A percentile compares a stretch with the other conserved stretches of the same genome.
Evolutionary conservation across 2,797 vertebrate species (phyloP).

Genomic region (Propithecus deckenii): DNA sequence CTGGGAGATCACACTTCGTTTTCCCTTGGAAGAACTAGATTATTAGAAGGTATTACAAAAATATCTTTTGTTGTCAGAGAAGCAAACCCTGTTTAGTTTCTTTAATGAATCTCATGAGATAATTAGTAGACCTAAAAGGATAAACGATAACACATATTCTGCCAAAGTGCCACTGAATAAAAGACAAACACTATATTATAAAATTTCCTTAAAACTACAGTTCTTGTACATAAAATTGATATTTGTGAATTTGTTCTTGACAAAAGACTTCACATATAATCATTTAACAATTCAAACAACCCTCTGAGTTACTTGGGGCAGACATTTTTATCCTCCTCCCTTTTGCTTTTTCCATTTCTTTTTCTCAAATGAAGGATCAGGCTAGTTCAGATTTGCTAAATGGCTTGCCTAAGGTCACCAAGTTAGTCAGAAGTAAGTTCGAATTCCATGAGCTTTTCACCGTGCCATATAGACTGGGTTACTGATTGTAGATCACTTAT

Average conservation of each 20-base stretch:
- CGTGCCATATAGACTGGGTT: not conserved
- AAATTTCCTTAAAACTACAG: constrained; percentile 25
- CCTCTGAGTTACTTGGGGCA: not conserved
- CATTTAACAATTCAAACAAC: not conserved
- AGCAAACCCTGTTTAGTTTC: constrained; percentile 80
- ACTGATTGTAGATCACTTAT: constrained; percentile 15
- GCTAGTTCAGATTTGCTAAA: not conserved
- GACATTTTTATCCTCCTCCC: not conserved
- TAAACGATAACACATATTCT: constrained; percentile 81
- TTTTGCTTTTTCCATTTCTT: not conserved
- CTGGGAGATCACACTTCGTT: constrained; percentile 72
- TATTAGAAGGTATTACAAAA: constrained; percentile 81
- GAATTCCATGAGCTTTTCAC: not conserved
- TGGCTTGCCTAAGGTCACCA: not conserved
- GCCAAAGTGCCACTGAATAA: constrained; percentile 59
- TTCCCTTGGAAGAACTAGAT: constrained; percentile 79
- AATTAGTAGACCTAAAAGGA: constrained; percentile 80
- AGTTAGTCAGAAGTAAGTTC: not conserved
- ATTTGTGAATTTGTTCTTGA: not conserved
- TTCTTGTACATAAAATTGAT: not conserved
- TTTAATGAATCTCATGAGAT: constrained; percentile 86
- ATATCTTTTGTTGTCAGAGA: constrained; percentile 82
- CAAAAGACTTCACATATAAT: not conserved
- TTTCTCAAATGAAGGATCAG: not conserved
- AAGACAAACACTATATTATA: constrained; percentile 21